These are phyloP conservation scores for Sebastes glaucus DNA, from an alignment of 2,797 vertebrate genomes.

Conservation along the genomic window DNA sequence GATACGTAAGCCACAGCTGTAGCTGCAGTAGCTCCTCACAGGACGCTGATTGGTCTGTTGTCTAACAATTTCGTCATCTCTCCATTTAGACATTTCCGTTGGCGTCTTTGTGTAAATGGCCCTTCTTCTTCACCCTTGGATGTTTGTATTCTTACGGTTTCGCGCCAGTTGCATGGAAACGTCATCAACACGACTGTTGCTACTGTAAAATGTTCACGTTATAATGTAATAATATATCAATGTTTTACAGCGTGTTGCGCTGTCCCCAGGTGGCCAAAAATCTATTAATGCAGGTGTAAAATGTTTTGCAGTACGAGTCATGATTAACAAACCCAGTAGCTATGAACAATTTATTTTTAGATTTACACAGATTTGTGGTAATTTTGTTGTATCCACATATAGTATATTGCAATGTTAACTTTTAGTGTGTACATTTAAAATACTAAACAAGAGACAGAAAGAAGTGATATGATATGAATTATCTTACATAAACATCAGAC, in stretches of 20 bases:
- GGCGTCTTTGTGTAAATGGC: rapidly evolving
- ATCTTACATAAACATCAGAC: neutral
- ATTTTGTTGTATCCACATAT: neutral
- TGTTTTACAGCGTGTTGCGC: neutral
- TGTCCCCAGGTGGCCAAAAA: neutral
- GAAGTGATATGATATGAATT: neutral
- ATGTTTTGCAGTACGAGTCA: neutral
- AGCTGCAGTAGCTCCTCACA: no score
- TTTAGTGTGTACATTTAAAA: neutral
- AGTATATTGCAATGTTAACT: neutral
- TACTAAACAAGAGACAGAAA: neutral
- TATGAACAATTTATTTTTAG: neutral
- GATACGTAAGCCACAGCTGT: rapidly evolving
- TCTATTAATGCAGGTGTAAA: neutral
- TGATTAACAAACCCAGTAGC: neutral
- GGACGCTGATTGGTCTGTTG: no score
- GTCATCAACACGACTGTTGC: neutral
- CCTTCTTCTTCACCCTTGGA: no score
- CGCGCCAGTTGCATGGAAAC: no score
- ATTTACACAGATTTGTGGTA: neutral
- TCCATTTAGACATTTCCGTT: no score
- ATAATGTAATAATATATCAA: neutral
- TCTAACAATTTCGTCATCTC: no score
- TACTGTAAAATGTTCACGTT: neutral
- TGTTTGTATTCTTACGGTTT: no score